Conservation (phyloP, 2,888 invertebrate species). For the Saturnia japonica region DNA sequence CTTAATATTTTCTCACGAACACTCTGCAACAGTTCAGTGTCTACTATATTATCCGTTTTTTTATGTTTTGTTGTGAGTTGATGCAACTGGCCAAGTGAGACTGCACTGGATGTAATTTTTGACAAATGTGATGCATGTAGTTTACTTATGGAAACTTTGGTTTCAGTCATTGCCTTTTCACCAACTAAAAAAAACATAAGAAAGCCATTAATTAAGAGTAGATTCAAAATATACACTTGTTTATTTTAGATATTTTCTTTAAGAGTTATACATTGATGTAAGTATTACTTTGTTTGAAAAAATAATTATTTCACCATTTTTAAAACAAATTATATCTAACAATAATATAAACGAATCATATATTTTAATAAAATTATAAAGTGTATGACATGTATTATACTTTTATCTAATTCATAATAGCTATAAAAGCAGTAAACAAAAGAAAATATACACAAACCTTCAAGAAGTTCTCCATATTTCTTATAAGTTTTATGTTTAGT, state of each 20-base stretch:
- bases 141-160: slow-evolving; percentile 85
- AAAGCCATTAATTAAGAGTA: background rate
- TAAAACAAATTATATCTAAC: background rate
- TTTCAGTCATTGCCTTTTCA: slow-evolving; percentile 83
- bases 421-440: background rate
- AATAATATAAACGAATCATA: background rate
- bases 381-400: too few species aligned
- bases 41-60: slow-evolving; percentile 57
- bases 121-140: slow-evolving; percentile 85
- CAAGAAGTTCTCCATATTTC: slow-evolving; percentile 85
- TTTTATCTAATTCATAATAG: background rate
- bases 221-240: too few species aligned
- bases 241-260: background rate
- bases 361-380: too few species aligned
- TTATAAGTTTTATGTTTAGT: slow-evolving; percentile 71
- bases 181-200: slow-evolving; percentile 78
- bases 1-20: slow-evolving; percentile 71
- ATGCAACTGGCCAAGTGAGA: slow-evolving; percentile 82
- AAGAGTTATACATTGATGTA: too few species aligned
- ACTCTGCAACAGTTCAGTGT: slow-evolving; percentile 66
- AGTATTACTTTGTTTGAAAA: background rate
- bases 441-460: slow-evolving; percentile 76
- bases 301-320: background rate
- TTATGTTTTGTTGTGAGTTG: slow-evolving; percentile 73
- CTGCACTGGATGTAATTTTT: slow-evolving; percentile 82